Evolutionary conservation across 2,113 vertebrate species (phyloP).

Genomic region (Channa maculata): DNA sequence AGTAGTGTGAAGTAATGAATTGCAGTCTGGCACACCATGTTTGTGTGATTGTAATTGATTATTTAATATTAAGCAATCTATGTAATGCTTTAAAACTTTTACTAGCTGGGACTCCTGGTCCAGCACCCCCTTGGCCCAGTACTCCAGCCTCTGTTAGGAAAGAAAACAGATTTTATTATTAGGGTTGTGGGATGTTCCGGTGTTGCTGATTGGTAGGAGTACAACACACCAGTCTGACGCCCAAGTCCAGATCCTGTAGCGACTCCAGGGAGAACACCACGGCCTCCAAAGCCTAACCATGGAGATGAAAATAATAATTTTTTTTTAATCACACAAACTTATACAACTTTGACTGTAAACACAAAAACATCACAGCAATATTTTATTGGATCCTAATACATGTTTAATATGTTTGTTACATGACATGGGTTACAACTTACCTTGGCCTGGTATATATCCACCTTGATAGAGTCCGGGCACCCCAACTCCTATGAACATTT

Average conservation of each 20-base stretch:
- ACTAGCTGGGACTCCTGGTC: conserved; percentile 68
- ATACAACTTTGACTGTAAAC: neutral
- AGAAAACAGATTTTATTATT: conserved; percentile 6
- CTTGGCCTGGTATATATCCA: conserved; percentile 75
- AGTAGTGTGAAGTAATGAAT: neutral
- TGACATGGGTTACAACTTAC: conserved; percentile 33
- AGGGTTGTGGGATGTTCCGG: no score
- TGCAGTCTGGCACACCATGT: neutral
- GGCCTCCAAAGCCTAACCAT: conserved; percentile 73
- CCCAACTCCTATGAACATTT: conserved; percentile 65
- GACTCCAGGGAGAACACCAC: conserved; percentile 80
- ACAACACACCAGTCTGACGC: conserved; percentile 68
- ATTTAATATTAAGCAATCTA: no score
- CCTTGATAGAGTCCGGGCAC: conserved; percentile 80
- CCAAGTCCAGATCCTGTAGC: conserved; percentile 76
- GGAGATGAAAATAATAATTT: neutral
- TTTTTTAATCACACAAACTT: neutral
- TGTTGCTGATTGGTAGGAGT: no score
- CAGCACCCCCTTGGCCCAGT: conserved; percentile 72
- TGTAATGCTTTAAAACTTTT: conserved; percentile 14
- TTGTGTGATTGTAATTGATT: no score
- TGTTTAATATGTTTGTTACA: neutral
- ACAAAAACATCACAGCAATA: neutral
- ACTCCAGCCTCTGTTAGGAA: conserved; percentile 57
- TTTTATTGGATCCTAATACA: neutral